Conservation (phyloP, 2,888 invertebrate genomes). For the Falcaria lacertinaria region DNA sequence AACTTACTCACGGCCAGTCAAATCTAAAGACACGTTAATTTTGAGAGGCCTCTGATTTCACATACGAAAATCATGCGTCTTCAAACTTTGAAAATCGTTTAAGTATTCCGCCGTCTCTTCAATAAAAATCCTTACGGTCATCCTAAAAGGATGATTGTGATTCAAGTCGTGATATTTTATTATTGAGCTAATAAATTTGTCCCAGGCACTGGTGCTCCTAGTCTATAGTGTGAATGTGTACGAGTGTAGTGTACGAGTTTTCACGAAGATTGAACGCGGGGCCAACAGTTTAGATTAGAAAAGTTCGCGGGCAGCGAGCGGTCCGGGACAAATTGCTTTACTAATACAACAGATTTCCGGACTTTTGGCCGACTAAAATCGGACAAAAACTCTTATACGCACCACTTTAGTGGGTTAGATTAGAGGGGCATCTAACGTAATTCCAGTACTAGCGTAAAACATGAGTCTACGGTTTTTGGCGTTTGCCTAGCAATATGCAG, state of each 20-base stretch:
- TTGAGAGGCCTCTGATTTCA: too few relatives aligned
- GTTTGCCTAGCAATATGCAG: neutral
- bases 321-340: slow-evolving; percentile 69
- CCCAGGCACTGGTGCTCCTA: too few relatives aligned
- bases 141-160: too few relatives aligned
- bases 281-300: slow-evolving; percentile 75
- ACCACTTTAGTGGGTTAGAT: slow-evolving; percentile 16
- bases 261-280: slow-evolving; percentile 55
- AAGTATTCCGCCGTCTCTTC: too few relatives aligned
- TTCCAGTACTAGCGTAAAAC: slow-evolving; percentile 5
- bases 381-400: slow-evolving; percentile 46
- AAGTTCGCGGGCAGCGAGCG: slow-evolving; percentile 57
- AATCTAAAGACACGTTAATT: too few relatives aligned
- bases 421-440: slow-evolving; percentile 3
- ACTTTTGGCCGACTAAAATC: slow-evolving; percentile 38
- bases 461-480: neutral
- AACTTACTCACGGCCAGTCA: too few relatives aligned
- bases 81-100: too few relatives aligned
- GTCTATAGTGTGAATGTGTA: slow-evolving; percentile 15
- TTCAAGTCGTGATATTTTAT: too few relatives aligned
- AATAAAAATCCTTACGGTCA: too few relatives aligned
- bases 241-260: slow-evolving; percentile 36
- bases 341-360: slow-evolving; percentile 72
- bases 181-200: too few relatives aligned
- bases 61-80: too few relatives aligned